phyloP scores from a whole-genome alignment of 2,888 invertebrate species.

The Caenorhabditis sinica region DNA sequence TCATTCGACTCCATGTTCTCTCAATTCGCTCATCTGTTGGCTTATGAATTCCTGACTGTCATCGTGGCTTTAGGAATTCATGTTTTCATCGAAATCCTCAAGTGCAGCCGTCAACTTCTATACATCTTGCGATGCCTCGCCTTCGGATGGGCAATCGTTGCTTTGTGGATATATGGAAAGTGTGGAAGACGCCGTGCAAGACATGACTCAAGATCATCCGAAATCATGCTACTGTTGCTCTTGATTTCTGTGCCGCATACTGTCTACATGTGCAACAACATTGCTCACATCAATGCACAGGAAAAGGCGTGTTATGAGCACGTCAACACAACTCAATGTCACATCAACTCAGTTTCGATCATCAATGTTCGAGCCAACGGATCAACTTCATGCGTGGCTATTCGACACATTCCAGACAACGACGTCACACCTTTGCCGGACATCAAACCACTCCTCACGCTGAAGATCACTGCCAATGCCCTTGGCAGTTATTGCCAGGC shows the following conservation, averaged over 20 bases:
- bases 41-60: neutral
- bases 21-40: neutral
- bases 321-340: neutral
- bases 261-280: constrained; percentile 1
- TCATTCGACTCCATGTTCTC: neutral
- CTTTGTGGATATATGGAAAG: too few relatives aligned
- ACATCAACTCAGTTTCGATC: neutral
- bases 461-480: constrained; percentile 1
- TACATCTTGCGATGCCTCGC: neutral
- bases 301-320: constrained; percentile 2
- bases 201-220: neutral
- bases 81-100: neutral
- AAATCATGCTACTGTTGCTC: neutral
- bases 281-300: neutral
- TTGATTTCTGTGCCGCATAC: neutral
- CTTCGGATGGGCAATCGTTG: too few relatives aligned
- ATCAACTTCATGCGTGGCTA: neutral
- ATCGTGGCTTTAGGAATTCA: neutral
- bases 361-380: neutral
- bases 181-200: neutral
- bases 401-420: neutral
- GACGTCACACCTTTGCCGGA: too few relatives aligned
- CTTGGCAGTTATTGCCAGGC: constrained; percentile 3
- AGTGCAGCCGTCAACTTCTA: neutral
- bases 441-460: neutral